Evolutionary conservation across 2,888 invertebrate species (phyloP).

Genomic region (Gibbula magus): DNA sequence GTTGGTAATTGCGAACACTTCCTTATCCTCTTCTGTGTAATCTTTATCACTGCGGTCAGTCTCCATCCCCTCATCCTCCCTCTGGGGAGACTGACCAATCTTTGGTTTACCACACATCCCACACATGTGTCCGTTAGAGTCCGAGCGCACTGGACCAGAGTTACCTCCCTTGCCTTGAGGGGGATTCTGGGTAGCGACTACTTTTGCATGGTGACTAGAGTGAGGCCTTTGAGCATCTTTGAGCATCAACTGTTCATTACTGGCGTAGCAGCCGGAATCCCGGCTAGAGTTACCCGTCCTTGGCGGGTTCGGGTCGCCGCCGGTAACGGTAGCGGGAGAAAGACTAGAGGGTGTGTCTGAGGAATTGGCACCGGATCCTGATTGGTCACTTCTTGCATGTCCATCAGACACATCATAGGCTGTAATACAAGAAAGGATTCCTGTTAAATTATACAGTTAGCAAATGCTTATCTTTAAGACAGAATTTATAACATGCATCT

Average conservation of each 20-base stretch:
- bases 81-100: conserved; percentile 18
- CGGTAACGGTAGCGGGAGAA: conserved; percentile 34
- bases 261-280: conserved; percentile 74
- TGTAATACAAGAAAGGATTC: conserved; percentile 17
- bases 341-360: conserved; percentile 52
- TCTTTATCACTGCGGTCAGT: conserved; percentile 44
- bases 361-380: conserved; percentile 29
- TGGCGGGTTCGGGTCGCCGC: conserved; percentile 36
- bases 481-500: no score
- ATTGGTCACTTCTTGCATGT: conserved; percentile 33
- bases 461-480: no score
- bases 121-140: conserved; percentile 30
- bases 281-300: conserved; percentile 67
- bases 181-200: not conserved
- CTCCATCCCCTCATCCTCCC: conserved; percentile 31
- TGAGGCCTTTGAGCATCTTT: conserved; percentile 15
- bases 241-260: conserved; percentile 62
- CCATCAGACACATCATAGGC: conserved; percentile 43
- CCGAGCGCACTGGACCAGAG: not conserved
- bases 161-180: conserved; percentile 6
- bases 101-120: conserved; percentile 43
- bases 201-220: conserved; percentile 5
- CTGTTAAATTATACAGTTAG: no score
- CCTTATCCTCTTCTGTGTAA: conserved; percentile 64
- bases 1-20: conserved; percentile 61